Conservation (phyloP, 2,113 vertebrate species). For the Bufo bufo region DNA sequence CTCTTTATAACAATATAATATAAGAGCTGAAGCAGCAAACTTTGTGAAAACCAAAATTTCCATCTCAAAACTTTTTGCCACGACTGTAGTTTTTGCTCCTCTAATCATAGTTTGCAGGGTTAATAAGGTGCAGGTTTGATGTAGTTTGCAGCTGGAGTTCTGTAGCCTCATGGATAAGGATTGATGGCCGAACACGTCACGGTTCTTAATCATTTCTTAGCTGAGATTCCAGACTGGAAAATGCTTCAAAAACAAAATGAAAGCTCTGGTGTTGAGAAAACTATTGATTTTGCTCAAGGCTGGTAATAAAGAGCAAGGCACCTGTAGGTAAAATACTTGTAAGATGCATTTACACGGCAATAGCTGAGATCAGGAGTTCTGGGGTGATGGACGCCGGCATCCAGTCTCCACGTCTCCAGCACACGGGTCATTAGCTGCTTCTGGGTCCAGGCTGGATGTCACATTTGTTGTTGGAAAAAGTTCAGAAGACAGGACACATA, state of each 20-base stretch:
- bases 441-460: too few relatives aligned
- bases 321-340: slow-evolving; percentile 85
- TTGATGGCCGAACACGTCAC: slow-evolving; percentile 71
- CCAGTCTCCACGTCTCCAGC: neutral
- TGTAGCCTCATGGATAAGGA: slow-evolving; percentile 67
- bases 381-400: neutral
- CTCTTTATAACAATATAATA: too few relatives aligned
- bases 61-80: too few relatives aligned
- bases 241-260: slow-evolving; percentile 81
- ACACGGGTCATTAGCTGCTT: too few relatives aligned
- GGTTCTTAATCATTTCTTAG: slow-evolving; percentile 80
- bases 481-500: too few relatives aligned
- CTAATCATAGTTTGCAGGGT: neutral
- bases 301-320: slow-evolving; percentile 86
- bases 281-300: slow-evolving; percentile 84
- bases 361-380: slow-evolving; percentile 80
- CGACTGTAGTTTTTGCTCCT: neutral
- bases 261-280: slow-evolving; percentile 77
- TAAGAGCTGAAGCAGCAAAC: too few relatives aligned
- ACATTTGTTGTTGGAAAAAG: too few relatives aligned
- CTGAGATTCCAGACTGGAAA: slow-evolving; percentile 5
- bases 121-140: neutral
- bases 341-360: slow-evolving; percentile 85
- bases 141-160: neutral
- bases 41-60: too few relatives aligned